Conservation (phyloP, 2,797 vertebrate genomes). For the Megalops cyprinoides region DNA sequence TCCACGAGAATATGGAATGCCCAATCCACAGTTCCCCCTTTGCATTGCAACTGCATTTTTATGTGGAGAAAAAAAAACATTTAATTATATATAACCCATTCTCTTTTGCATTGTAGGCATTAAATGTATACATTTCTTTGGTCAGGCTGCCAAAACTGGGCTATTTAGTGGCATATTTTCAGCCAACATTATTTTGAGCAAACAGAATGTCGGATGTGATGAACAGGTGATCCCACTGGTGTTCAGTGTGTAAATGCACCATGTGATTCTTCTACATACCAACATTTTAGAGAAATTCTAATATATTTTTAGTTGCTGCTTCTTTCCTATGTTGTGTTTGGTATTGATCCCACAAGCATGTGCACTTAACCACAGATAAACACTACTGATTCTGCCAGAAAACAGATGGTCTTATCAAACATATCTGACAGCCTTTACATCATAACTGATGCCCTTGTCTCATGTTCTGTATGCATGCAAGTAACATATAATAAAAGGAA, state of each 20-base stretch:
- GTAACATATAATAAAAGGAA: neutral
- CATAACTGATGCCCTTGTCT: neutral
- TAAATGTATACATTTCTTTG: neutral
- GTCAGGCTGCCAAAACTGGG: neutral
- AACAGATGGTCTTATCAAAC: neutral
- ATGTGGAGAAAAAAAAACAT: neutral
- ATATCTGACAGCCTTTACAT: constrained; percentile 12
- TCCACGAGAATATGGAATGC: neutral
- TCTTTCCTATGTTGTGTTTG: neutral
- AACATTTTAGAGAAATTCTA: constrained; percentile 8
- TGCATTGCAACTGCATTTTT: constrained; percentile 1
- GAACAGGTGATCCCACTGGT: neutral
- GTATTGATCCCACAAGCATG: constrained; percentile 6
- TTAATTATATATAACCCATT: neutral
- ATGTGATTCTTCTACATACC: neutral
- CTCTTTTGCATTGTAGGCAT: neutral
- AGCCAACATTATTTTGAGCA: neutral
- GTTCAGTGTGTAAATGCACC: neutral
- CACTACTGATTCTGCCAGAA: neutral
- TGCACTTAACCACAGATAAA: neutral
- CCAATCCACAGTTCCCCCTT: neutral
- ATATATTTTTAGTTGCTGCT: neutral
- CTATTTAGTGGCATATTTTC: neutral
- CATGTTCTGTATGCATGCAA: neutral
- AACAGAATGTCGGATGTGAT: neutral